These are phyloP conservation scores for Cheilosia vernalis DNA, from an alignment of 2,888 invertebrate species.

Conservation along the genomic window DNA sequence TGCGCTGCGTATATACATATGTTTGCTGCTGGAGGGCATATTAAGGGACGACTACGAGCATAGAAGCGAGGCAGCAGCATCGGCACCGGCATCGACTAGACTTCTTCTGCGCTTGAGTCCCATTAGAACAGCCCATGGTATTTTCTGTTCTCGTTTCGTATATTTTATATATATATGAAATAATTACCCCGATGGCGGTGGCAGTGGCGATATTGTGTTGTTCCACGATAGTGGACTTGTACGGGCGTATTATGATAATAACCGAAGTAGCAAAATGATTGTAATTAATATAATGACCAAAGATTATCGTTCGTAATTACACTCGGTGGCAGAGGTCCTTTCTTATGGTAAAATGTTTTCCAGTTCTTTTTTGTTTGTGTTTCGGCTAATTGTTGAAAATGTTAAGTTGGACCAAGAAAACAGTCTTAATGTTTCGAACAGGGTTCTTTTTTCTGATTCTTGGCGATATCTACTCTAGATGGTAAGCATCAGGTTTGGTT, in stretches of 20 bases:
- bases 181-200: conserved; percentile 60
- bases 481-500: too few relatives aligned
- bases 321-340: conserved; percentile 47
- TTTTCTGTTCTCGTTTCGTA: conserved; percentile 42
- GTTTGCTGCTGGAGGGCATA: conserved; percentile 39
- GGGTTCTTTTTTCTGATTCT: too few relatives aligned
- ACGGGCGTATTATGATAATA: conserved; percentile 71
- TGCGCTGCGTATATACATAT: conserved; percentile 52
- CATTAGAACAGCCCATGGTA: conserved; percentile 35
- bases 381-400: conserved; percentile 12
- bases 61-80: conserved; percentile 41
- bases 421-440: background rate
- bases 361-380: background rate
- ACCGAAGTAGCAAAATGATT: conserved; percentile 75
- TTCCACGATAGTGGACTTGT: conserved; percentile 66
- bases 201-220: conserved; percentile 29
- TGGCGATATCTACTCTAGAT: too few relatives aligned
- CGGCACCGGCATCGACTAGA: conserved; percentile 56
- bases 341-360: conserved; percentile 2
- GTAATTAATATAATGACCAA: conserved; percentile 77
- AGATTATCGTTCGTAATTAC: conserved; percentile 77
- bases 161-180: conserved; percentile 46
- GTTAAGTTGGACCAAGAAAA: conserved; percentile 1
- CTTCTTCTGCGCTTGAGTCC: conserved; percentile 42
- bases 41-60: conserved; percentile 42